phyloP scores from a whole-genome alignment of 2,888 invertebrate species.

The Nycteola revayana region DNA sequence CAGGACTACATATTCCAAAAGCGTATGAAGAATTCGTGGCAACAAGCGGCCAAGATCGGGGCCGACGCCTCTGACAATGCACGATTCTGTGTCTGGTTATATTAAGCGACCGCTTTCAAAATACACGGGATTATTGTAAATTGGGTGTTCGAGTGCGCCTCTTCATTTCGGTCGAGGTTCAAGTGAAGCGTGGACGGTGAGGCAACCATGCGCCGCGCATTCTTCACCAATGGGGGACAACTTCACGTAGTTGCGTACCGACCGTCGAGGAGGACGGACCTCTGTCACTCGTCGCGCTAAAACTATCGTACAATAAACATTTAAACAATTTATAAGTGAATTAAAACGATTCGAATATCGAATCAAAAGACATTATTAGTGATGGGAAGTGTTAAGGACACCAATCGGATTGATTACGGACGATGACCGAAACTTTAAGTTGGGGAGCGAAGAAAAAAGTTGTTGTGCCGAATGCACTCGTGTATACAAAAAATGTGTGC shows the following conservation, averaged over 20 bases:
- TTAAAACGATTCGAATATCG: slow-evolving; percentile 48
- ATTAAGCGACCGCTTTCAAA: slow-evolving; percentile 55
- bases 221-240: slow-evolving; percentile 73
- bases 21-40: slow-evolving; percentile 61
- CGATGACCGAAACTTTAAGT: slow-evolving; percentile 77
- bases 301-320: slow-evolving; percentile 72
- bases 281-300: slow-evolving; percentile 50
- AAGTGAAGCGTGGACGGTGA: slow-evolving; percentile 70
- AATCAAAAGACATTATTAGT: slow-evolving; percentile 46
- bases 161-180: slow-evolving; percentile 58
- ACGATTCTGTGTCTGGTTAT: slow-evolving; percentile 77
- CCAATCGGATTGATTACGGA: slow-evolving; percentile 42
- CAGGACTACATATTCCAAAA: slow-evolving; percentile 60
- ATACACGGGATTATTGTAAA: slow-evolving; percentile 51
- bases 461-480: slow-evolving; percentile 70
- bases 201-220: slow-evolving; percentile 80
- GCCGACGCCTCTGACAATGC: slow-evolving; percentile 78
- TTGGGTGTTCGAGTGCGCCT: slow-evolving; percentile 52
- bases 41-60: slow-evolving; percentile 68
- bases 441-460: slow-evolving; percentile 71
- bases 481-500: slow-evolving; percentile 72
- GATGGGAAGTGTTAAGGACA: slow-evolving; percentile 56
- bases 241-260: slow-evolving; percentile 76
- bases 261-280: slow-evolving; percentile 57
- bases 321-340: slow-evolving; percentile 67